Percentiles rank a stretch among this genome's conserved stretches.
Conservation (phyloP, 2,113 vertebrate genomes). For the Catharus bicknelli region DNA sequence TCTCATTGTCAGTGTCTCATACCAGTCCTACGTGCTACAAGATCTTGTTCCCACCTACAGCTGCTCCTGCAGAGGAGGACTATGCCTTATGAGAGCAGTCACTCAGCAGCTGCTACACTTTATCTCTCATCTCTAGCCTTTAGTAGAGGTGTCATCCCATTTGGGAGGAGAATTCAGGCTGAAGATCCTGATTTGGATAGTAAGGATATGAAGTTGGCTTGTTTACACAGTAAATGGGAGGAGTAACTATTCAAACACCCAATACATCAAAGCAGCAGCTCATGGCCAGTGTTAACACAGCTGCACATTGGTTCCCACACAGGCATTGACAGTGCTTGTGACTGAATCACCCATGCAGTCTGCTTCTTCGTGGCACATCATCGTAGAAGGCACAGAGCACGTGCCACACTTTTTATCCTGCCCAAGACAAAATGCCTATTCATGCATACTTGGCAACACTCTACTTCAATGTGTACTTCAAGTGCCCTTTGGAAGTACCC, state of each 20-base stretch:
- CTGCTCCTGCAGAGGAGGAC: neutral
- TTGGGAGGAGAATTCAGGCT: neutral
- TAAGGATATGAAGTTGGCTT: neutral
- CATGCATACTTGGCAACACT: neutral
- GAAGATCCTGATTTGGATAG: neutral
- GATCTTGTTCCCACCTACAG: constrained; percentile 11
- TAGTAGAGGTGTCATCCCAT: neutral
- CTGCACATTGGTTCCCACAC: neutral
- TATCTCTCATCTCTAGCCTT: neutral
- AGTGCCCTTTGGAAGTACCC: neutral
- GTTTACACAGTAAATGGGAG: neutral
- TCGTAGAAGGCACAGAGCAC: neutral
- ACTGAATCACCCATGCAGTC: neutral
- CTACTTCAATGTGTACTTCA: neutral
- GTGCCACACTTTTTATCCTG: neutral
- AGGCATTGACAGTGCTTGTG: neutral
- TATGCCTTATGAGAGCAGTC: neutral
- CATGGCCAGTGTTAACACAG: neutral
- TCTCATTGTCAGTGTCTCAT: neutral
- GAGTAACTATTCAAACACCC: neutral
- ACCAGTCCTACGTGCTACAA: neutral
- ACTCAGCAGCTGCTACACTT: neutral
- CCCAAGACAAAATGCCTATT: neutral
- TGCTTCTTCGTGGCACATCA: neutral
- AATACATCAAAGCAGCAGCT: neutral